A percentile compares a stretch with the other conserved stretches of the same genome.
Conservation (phyloP, 2,113 vertebrate genomes). For the Ursus arctos region DNA sequence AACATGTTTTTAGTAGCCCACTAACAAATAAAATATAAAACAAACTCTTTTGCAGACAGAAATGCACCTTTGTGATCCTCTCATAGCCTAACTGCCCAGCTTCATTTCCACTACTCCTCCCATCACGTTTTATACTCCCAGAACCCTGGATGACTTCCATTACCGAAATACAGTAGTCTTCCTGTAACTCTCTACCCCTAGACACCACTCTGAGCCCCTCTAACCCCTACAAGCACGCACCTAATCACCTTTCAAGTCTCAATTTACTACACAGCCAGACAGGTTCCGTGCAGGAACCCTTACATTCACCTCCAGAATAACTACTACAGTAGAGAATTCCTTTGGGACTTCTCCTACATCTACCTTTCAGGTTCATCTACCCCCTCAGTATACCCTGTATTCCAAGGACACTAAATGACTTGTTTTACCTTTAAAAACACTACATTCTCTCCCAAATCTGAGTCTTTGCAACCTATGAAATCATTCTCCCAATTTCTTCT, state of each 20-base stretch:
- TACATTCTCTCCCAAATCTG: neutral
- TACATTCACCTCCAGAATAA: neutral
- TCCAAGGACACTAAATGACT: neutral
- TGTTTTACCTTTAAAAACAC: neutral
- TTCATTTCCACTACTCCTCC: neutral
- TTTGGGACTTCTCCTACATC: neutral
- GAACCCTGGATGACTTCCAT: neutral
- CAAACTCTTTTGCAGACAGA: neutral
- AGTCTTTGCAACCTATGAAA: neutral
- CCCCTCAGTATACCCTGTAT: neutral
- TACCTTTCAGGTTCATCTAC: neutral
- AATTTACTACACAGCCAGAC: neutral
- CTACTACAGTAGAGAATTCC: neutral
- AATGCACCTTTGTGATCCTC: neutral
- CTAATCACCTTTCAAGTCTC: neutral
- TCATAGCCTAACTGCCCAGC: no score
- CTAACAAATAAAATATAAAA: neutral
- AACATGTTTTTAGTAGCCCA: neutral
- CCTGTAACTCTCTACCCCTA: neutral
- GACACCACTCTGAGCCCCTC: neutral
- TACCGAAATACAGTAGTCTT: neutral
- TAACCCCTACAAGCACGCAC: neutral
- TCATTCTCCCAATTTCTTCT: constrained; percentile 22
- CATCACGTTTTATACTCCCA: neutral
- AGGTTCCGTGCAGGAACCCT: neutral